These are phyloP conservation scores for Copidosoma floridanum DNA, from an alignment of 1,140 invertebrate genomes.

Conservation along the genomic window DNA sequence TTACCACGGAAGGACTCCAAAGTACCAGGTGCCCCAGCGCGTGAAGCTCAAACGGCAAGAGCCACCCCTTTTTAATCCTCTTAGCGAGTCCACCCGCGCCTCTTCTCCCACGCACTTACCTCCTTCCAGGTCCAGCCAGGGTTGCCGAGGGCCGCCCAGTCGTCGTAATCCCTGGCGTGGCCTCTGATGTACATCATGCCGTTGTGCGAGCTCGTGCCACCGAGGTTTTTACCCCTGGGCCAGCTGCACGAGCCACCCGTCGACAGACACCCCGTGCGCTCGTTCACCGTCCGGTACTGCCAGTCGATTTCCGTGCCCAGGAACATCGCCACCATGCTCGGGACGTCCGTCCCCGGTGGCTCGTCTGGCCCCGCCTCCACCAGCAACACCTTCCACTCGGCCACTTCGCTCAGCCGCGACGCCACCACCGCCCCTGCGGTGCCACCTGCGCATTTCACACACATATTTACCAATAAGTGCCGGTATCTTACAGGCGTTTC, in stretches of 20 bases:
- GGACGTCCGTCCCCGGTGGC: slow-evolving; percentile 75
- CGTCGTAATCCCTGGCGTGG: slow-evolving; percentile 70
- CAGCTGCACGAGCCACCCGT: slow-evolving; percentile 74
- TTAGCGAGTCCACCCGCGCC: too few relatives aligned
- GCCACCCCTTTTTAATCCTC: too few relatives aligned
- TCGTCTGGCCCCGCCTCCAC: slow-evolving; percentile 72
- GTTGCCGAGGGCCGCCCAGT: slow-evolving; percentile 78
- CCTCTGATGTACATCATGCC: slow-evolving; percentile 81
- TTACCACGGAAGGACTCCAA: too few relatives aligned
- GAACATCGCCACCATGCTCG: slow-evolving; percentile 81
- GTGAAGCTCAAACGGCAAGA: not conserved
- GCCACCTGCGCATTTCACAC: slow-evolving; percentile 47
- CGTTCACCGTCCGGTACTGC: slow-evolving; percentile 81
- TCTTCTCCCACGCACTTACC: too few relatives aligned
- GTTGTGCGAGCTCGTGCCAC: slow-evolving; percentile 73
- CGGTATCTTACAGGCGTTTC: too few relatives aligned
- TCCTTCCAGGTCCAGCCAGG: slow-evolving; percentile 86
- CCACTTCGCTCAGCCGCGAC: slow-evolving; percentile 64
- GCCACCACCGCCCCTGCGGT: slow-evolving; percentile 70
- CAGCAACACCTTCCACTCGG: slow-evolving; percentile 56
- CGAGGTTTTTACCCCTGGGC: slow-evolving; percentile 81
- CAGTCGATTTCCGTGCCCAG: slow-evolving; percentile 80
- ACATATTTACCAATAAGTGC: too few relatives aligned
- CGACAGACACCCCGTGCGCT: slow-evolving; percentile 75
- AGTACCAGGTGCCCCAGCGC: not conserved